Evolutionary conservation across 2,113 vertebrate species (phyloP).

Genomic region (Trachemys scripta): DNA sequence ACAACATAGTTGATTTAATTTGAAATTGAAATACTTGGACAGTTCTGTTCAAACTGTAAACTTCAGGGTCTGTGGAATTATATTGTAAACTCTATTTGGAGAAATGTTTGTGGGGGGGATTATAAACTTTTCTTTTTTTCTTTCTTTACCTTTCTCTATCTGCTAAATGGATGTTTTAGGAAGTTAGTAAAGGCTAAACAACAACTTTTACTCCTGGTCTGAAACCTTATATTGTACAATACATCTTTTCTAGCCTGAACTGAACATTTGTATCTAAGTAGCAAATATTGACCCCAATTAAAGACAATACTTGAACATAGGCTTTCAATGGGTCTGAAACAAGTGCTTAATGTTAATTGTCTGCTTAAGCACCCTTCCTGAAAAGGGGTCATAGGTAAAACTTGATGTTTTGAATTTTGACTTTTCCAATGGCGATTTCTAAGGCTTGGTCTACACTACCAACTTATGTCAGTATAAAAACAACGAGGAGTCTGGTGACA

Average conservation of each 20-base stretch:
- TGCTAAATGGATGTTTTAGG: not conserved
- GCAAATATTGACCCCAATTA: not conserved
- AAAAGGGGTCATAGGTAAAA: not conserved
- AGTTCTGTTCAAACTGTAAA: too few relatives aligned
- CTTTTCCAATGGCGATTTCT: not conserved
- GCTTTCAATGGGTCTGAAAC: not conserved
- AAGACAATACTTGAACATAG: not conserved
- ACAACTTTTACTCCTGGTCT: not conserved
- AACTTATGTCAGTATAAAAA: not conserved
- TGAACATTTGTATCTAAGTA: not conserved
- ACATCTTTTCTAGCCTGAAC: not conserved
- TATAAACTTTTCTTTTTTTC: not conserved
- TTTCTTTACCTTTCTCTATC: not conserved
- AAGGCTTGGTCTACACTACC: not conserved
- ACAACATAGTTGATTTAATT: too few relatives aligned
- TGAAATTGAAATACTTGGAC: too few relatives aligned
- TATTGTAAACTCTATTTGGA: not conserved
- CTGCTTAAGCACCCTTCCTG: not conserved
- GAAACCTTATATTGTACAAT: not conserved
- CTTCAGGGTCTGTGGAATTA: not conserved
- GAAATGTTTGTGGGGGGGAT: not conserved
- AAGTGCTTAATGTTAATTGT: not conserved
- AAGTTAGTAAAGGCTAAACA: not conserved
- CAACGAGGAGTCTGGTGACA: too few relatives aligned
- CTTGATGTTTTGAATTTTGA: not conserved